Conservation (phyloP, 2,113 vertebrate species). For the Fregata magnificens region DNA sequence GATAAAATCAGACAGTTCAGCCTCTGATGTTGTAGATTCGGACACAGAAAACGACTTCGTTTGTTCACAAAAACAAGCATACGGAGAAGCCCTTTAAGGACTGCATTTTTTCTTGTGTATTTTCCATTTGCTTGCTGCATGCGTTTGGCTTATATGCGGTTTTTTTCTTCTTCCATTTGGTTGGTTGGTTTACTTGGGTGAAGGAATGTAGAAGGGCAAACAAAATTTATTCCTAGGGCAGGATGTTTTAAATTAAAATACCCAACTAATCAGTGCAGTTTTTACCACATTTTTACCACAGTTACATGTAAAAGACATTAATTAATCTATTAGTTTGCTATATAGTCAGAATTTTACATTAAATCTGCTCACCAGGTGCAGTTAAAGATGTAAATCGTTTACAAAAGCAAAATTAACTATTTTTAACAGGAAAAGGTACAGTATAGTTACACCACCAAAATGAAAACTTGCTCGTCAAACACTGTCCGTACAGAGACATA, state of each 20-base stretch:
- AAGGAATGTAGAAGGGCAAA: slow-evolving; percentile 38
- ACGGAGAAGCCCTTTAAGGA: not conserved
- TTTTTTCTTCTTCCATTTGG: slow-evolving; percentile 5
- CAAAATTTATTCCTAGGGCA: not conserved
- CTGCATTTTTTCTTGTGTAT: not conserved
- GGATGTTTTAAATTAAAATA: slow-evolving; percentile 8
- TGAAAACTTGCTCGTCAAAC: not conserved
- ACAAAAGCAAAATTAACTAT: slow-evolving; percentile 5
- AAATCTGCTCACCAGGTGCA: not conserved
- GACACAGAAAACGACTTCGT: not conserved
- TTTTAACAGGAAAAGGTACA: slow-evolving; percentile 4
- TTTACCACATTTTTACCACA: not conserved
- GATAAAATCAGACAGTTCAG: not conserved
- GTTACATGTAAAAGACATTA: not conserved
- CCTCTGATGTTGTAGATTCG: not conserved
- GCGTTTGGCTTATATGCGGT: not conserved
- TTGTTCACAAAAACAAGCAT: not conserved
- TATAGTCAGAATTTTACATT: not conserved
- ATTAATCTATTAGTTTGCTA: not conserved
- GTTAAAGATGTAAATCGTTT: not conserved
- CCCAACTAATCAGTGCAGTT: not conserved
- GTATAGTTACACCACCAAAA: not conserved
- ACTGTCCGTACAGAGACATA: not conserved
- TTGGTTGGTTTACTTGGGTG: slow-evolving; percentile 1
- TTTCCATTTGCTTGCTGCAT: not conserved